phyloP scores from a whole-genome alignment of 2,797 vertebrate genomes.

The Uromys caudimaculatus region DNA sequence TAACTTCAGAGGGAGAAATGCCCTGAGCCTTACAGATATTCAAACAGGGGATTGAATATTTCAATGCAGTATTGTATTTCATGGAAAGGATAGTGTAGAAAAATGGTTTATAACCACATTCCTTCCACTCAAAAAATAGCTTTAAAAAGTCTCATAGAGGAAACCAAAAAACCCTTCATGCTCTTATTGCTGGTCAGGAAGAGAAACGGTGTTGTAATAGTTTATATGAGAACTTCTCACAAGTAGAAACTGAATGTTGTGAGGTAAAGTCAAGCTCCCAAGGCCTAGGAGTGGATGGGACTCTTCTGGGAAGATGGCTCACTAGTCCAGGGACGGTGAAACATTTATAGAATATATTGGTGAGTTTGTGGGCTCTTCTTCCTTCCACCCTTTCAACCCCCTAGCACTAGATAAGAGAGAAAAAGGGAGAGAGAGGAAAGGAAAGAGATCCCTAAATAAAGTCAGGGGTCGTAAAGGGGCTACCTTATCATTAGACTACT shows the following conservation, averaged over 20 bases:
- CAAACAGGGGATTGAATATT: not conserved
- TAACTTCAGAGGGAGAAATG: constrained; percentile 33
- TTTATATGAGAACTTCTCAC: not conserved
- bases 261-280: not conserved
- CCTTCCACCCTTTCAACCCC: not conserved
- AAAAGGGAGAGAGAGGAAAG: not conserved
- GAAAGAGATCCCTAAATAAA: not conserved
- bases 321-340: not conserved
- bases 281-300: not conserved
- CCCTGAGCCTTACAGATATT: constrained; percentile 8
- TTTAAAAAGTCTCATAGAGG: not conserved
- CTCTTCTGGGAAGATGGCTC: not conserved
- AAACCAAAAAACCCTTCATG: not conserved
- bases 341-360: not conserved
- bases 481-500: not conserved
- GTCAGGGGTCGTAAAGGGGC: not conserved
- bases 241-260: not conserved
- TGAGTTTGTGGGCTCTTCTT: not conserved
- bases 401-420: not conserved
- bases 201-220: not conserved
- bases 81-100: constrained; percentile 11
- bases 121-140: constrained; percentile 36
- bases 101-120: constrained; percentile 30
- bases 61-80: constrained; percentile 10
- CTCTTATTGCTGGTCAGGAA: not conserved